Evolutionary conservation across 2,888 invertebrate genomes (phyloP).

Genomic region (Conomelus anceps): DNA sequence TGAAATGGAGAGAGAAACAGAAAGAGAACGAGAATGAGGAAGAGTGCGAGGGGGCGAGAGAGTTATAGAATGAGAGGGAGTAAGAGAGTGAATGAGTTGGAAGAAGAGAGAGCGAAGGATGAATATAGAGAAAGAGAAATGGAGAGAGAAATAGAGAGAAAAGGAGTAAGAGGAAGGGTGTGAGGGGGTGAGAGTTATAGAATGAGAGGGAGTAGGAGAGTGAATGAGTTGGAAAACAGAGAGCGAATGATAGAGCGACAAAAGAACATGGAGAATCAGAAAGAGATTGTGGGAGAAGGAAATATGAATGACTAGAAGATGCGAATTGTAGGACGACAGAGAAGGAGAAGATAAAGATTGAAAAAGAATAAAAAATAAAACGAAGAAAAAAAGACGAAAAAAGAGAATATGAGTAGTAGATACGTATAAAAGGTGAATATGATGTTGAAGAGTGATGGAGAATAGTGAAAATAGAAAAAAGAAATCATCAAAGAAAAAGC

Average conservation of each 20-base stretch:
- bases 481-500: not conserved
- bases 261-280: not conserved
- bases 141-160: too few species aligned
- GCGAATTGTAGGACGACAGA: too few species aligned
- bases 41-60: too few species aligned
- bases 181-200: too few species aligned
- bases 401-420: not conserved
- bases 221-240: not conserved
- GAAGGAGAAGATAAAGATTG: not conserved
- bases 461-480: not conserved
- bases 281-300: too few species aligned
- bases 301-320: too few species aligned
- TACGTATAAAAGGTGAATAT: not conserved
- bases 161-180: too few species aligned
- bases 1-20: not conserved
- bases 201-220: too few species aligned
- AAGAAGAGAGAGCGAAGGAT: too few species aligned
- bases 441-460: not conserved
- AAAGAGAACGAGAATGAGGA: not conserved
- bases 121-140: too few species aligned
- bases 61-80: too few species aligned
- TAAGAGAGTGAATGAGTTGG: too few species aligned
- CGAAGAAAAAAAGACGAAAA: not conserved
- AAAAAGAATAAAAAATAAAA: not conserved
- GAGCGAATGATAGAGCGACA: not conserved